Conservation (phyloP, 2,888 invertebrate genomes). For the Tryphoninae sp. region DNA sequence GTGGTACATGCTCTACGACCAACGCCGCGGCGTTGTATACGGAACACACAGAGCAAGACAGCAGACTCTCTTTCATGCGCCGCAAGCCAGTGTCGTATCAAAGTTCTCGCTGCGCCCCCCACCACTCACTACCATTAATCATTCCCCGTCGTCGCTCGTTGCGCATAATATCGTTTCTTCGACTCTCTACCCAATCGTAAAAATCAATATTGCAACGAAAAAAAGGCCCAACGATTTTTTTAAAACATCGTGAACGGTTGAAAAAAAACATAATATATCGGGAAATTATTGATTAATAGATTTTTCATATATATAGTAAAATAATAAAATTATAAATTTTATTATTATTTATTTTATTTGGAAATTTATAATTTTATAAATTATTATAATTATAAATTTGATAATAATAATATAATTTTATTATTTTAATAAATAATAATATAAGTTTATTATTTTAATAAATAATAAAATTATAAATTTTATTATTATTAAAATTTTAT, state of each 20-base stretch:
- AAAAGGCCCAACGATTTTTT: background rate
- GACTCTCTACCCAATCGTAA: background rate
- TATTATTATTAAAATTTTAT: no score
- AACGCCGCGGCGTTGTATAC: conserved; percentile 43
- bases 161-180: conserved; percentile 6
- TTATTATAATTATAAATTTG: no score
- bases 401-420: no score
- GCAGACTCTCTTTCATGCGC: conserved; percentile 41
- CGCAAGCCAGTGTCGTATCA: conserved; percentile 56
- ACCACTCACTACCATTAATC: background rate
- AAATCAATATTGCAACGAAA: background rate
- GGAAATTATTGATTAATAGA: background rate
- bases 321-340: no score
- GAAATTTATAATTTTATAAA: no score
- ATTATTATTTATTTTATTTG: background rate
- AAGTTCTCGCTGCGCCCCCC: conserved; percentile 38
- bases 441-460: no score
- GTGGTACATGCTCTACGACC: conserved; percentile 43
- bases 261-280: background rate
- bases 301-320: background rate
- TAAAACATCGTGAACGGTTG: no score
- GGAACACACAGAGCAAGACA: conserved; percentile 42
- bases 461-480: no score
- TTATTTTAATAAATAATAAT: no score
- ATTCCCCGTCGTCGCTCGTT: conserved; percentile 2